Percentiles rank a stretch among this genome's conserved stretches.
phyloP scores from a whole-genome alignment of 2,113 vertebrate genomes.

The Lepisosteus osseus region DNA sequence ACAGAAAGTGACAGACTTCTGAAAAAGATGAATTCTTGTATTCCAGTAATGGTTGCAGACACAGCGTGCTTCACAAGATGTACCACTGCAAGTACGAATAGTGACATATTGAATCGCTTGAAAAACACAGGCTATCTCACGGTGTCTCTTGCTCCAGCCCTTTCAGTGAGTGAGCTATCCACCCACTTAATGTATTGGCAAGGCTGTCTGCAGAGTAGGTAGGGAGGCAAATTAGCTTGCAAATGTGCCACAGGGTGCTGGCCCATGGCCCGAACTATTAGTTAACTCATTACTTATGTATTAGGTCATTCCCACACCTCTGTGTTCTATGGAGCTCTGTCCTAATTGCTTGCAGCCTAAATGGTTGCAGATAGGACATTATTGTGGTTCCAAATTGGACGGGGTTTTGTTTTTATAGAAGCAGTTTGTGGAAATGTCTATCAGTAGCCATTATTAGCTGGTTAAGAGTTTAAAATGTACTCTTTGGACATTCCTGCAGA shows the following conservation, averaged over 20 bases:
- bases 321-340: not conserved
- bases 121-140: not conserved
- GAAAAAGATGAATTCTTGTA: too few species aligned
- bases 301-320: constrained; percentile 3
- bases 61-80: too few species aligned
- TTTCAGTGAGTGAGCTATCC: not conserved
- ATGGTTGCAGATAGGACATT: too few species aligned
- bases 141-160: not conserved
- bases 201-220: not conserved
- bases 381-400: too few species aligned
- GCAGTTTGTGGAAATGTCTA: too few species aligned
- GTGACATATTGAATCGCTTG: not conserved
- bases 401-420: too few species aligned
- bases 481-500: too few species aligned
- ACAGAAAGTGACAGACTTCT: too few species aligned
- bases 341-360: constrained; percentile 4
- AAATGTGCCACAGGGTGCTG: constrained; percentile 19
- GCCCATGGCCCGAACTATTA: constrained; percentile 17
- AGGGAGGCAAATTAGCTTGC: not conserved
- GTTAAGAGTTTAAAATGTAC: too few species aligned
- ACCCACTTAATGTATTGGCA: not conserved
- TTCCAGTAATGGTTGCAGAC: too few species aligned
- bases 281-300: constrained; percentile 16
- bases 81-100: not conserved
- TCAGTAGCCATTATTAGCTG: too few species aligned